Percentiles rank a stretch among this genome's conserved stretches.
Evolutionary conservation across 2,113 vertebrate genomes (phyloP).

Genomic region (Bothrops jararaca): DNA sequence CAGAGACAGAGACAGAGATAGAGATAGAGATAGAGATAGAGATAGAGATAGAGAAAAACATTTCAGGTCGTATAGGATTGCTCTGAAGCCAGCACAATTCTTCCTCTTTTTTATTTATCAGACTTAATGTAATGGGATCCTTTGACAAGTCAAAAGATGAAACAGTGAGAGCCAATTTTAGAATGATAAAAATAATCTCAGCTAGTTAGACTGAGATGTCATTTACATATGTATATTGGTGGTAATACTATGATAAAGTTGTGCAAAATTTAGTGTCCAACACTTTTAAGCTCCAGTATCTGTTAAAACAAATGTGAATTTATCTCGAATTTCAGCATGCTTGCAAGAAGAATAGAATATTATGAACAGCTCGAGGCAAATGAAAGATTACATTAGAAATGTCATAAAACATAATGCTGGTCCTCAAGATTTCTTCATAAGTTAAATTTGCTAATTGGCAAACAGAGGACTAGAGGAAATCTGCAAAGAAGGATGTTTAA

Average conservation of each 20-base stretch:
- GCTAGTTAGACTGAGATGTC: not conserved
- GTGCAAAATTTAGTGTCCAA: not conserved
- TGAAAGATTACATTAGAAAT: not conserved
- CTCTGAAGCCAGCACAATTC: slow-evolving; percentile 49
- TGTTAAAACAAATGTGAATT: not conserved
- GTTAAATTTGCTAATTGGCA: not conserved
- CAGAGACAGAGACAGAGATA: too few relatives aligned
- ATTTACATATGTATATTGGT: too few relatives aligned
- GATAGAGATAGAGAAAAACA: slow-evolving; percentile 11
- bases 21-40: not conserved
- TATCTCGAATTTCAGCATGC: not conserved
- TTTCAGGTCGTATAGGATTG: slow-evolving; percentile 51
- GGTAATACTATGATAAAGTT: not conserved
- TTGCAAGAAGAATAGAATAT: too few relatives aligned
- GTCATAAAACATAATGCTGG: not conserved
- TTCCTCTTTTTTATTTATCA: slow-evolving; percentile 64
- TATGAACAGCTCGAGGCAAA: not conserved
- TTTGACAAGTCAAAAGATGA: slow-evolving; percentile 54
- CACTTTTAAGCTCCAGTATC: not conserved
- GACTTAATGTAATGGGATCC: slow-evolving; percentile 49
- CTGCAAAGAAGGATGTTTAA: not conserved
- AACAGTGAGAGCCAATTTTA: slow-evolving; percentile 52
- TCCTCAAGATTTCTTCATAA: not conserved
- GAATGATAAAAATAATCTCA: slow-evolving; percentile 43
- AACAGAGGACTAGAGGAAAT: not conserved